phyloP scores from a whole-genome alignment of 2,888 invertebrate genomes.

The Dicyrtoma fusca region DNA sequence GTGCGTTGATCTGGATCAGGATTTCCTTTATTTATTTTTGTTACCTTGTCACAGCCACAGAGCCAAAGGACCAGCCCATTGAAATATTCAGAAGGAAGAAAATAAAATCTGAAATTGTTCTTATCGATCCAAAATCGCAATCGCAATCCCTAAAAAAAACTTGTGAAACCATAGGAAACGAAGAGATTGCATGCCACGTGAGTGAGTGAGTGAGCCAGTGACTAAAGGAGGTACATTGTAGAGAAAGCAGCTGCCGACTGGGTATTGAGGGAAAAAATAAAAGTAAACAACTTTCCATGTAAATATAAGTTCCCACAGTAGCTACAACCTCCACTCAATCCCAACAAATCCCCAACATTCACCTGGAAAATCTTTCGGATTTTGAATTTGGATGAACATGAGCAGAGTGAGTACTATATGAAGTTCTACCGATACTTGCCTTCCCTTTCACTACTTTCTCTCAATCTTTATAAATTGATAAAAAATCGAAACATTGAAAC shows the following conservation, averaged over 20 bases:
- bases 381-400: not conserved
- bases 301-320: not conserved
- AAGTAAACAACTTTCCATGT: conserved; percentile 21
- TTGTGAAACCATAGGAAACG: too few species aligned
- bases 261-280: conserved; percentile 1
- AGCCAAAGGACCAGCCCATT: not conserved
- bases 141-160: too few species aligned
- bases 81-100: conserved; percentile 25
- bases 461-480: not conserved
- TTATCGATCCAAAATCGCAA: conserved; percentile 27
- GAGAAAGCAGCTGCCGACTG: not conserved
- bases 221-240: not conserved
- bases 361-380: conserved; percentile 5
- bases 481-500: too few species aligned
- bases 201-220: not conserved
- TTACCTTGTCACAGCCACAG: too few species aligned
- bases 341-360: conserved; percentile 2
- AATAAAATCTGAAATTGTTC: conserved; percentile 30
- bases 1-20: too few species aligned
- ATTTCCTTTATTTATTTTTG: too few species aligned
- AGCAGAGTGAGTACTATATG: not conserved
- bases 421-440: not conserved
- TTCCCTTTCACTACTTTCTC: not conserved
- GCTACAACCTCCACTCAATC: not conserved
- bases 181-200: not conserved